Evolutionary conservation across 2,113 vertebrate species (phyloP), one percentile per base, ranked within the genome.

Genomic region (Tinamus guttatus): DNA sequence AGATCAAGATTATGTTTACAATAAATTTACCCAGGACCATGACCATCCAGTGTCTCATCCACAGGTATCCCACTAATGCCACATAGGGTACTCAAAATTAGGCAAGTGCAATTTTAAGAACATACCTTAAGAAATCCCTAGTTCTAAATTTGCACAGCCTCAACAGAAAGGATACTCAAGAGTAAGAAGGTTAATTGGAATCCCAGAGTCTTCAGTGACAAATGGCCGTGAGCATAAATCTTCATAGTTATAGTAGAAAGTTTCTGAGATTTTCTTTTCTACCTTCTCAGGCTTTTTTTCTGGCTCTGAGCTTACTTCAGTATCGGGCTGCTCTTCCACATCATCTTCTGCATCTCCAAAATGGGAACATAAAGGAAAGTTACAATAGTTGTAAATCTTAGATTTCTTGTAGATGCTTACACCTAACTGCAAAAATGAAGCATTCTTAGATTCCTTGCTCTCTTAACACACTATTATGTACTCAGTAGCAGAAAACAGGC

Each of bases 161-260:
- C 58, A 75, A 21, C 32, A 78, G 38, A 91, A 93, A 97, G 98
- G 99, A 99, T 99, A 99, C 99, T 96, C 96, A 19, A 99, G 97
- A 49, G 89, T 95, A 65, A 99, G 98, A 65, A 99, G 96, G 85
- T 99, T 82, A 78, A 95, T 76, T 4, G 99, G 97, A 93, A 99
- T 98, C 32, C 87, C 95, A 11, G 98, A 98, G 63, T 97, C 94
- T 0, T 97, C 93, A 30, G 98, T 98, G 82, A 98, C 92, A 93
- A 90, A 98, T 0, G 99, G 98, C 90, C 54, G 87, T 22, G 98
- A 98, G 95, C 12, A 95, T 45, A 99, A 87, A 20, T 99, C 98
- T 21, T 95, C 96, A 83, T 98, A 98, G 0, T 98, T 38, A 27
- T 99, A 99, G 97, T 94, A 98, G 94, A 97, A 98, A 62, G 80